Evolutionary conservation across 2,888 invertebrate species (phyloP).

Genomic region (Acrobasis suavella): DNA sequence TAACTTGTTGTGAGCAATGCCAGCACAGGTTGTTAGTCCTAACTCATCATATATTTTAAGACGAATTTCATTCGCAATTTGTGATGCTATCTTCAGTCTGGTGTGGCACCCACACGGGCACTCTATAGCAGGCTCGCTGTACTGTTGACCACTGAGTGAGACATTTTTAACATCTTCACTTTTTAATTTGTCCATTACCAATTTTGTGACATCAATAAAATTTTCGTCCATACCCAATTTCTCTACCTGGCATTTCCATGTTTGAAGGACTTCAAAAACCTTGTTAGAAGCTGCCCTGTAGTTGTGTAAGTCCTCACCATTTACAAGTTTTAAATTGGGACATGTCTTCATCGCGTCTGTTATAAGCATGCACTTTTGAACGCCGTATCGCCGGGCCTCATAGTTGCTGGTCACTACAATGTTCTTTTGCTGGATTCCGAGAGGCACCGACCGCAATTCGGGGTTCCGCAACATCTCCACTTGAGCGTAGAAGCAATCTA

Average conservation of each 20-base stretch:
- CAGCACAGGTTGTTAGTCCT: constrained; percentile 90
- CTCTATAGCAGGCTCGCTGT: constrained; percentile 76
- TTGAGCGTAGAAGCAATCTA: constrained; percentile 94
- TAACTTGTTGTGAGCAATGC: constrained; percentile 92
- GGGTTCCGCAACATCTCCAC: constrained; percentile 91
- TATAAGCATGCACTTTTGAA: constrained; percentile 90
- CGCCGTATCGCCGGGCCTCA: constrained; percentile 87
- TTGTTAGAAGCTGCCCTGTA: constrained; percentile 90
- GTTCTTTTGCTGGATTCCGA: constrained; percentile 93
- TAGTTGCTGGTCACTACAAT: constrained; percentile 94
- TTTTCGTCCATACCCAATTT: constrained; percentile 93
- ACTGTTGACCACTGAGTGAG: constrained; percentile 82
- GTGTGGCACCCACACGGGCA: constrained; percentile 90
- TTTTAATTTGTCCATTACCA: constrained; percentile 82
- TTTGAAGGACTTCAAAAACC: constrained; percentile 87
- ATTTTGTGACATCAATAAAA: constrained; percentile 89
- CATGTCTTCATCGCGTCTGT: constrained; percentile 88
- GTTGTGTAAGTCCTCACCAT: constrained; percentile 91
- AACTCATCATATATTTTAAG: constrained; percentile 85
- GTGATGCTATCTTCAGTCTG: constrained; percentile 86
- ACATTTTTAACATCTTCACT: constrained; percentile 51
- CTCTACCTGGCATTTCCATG: constrained; percentile 89
- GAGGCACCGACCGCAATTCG: constrained; percentile 84
- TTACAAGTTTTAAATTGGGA: constrained; percentile 88
- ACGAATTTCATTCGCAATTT: constrained; percentile 90